Evolutionary conservation across 2,797 vertebrate species (phyloP).

Genomic region (Linurgus olivaceus): DNA sequence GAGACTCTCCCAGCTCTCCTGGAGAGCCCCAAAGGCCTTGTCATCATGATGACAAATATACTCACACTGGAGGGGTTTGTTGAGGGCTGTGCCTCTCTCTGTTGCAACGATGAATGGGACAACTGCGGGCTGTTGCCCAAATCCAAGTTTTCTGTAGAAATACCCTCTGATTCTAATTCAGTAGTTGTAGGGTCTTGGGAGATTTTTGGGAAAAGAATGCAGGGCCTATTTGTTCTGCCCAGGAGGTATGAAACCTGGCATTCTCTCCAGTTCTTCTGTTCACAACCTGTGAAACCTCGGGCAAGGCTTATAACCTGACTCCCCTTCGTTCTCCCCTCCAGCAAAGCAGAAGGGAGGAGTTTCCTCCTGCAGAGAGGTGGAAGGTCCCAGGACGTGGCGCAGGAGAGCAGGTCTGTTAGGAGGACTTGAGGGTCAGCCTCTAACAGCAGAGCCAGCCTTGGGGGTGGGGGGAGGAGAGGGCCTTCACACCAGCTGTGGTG

Average conservation of each 20-base stretch:
- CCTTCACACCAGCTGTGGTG: background rate
- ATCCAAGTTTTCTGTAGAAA: background rate
- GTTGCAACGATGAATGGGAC: background rate
- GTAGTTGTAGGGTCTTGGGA: background rate
- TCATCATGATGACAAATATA: constrained; percentile 9
- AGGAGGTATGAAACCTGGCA: background rate
- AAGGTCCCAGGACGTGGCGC: constrained; percentile 32
- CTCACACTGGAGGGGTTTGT: background rate
- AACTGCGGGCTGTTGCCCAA: background rate
- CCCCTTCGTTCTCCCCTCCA: constrained; percentile 36
- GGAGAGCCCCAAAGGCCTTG: constrained; percentile 14
- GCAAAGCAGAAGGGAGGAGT: constrained; percentile 44
- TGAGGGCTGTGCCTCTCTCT: constrained; percentile 7
- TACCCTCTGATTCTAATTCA: background rate
- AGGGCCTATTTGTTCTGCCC: background rate
- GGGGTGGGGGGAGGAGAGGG: background rate
- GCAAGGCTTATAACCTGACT: constrained; percentile 34
- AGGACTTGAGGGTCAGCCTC: constrained; percentile 10
- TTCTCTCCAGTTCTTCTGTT: constrained; percentile 33
- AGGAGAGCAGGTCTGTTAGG: constrained; percentile 52
- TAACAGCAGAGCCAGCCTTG: background rate
- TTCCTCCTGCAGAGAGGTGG: constrained; percentile 48
- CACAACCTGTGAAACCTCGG: background rate
- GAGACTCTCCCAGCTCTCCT: constrained; percentile 1
- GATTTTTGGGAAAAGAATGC: background rate